Base-by-base conservation (phyloP, 1,140 invertebrate species). In the Polypedilum pembai region DNA sequence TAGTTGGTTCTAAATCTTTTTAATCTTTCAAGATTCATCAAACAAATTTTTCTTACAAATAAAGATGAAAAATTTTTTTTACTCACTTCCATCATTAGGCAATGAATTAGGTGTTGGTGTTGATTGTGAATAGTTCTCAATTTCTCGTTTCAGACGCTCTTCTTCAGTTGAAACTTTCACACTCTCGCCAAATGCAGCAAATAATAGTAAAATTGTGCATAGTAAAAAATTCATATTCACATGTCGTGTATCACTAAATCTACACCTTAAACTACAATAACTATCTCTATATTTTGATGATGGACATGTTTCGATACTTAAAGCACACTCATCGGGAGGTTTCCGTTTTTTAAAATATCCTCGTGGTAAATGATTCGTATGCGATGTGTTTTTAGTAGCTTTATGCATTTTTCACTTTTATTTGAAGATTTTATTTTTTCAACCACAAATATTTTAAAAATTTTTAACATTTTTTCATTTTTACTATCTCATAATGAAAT, bases 281-380 rank as follows among this genome's bases (percentile, higher is more conserved):
- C 5, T 18, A 69, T 8, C 20, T 69, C 4, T 20, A 69, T 69
- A 18, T 1, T 8, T 10, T 69, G 65, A 69, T 69, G 17, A 18
- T 69, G 17, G 5, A 20, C 20, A 20, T 69, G 65, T 69, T 69
- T 7, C 17, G 65, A 2, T 18, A 18, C 18, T 18, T 18, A 7
- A n/a, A 20, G 7, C 17, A 69, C 0, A 1, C 7, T 21, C 15
- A 69, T 69, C 65, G 20, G 65, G 65, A 10, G 65, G 65, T 69
- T 69, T 69, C 20, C 65, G n/a, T 20, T 18, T 69, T 18, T 69
- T 69, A 69, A 69, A 69, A 69, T 69, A 69, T 18, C 65, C 65
- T 10, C 65, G 65, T 10, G 65, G 65, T 21, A 69, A 18, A 21
- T 69, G 65, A 56, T 56, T n/a, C 12, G 45, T 56, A 12, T 56